Conservation (phyloP, 2,797 vertebrate genomes). For the Brotula barbata region DNA sequence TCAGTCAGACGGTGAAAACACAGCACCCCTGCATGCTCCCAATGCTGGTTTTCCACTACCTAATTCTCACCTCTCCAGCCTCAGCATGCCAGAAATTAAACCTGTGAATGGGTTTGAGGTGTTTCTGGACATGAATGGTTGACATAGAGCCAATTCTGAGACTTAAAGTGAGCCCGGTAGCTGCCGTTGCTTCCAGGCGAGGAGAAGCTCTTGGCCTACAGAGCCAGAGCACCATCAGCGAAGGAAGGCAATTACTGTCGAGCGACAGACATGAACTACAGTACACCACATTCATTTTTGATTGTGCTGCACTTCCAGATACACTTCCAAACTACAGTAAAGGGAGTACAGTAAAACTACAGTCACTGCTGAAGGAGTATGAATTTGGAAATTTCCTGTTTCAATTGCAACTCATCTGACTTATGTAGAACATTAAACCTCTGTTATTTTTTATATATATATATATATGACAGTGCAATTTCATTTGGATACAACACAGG, state of each 20-base stretch:
- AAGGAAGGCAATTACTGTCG: background rate
- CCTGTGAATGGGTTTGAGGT: background rate
- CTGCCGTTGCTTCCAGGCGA: background rate
- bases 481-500: too few species aligned
- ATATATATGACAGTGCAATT: too few species aligned
- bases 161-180: background rate
- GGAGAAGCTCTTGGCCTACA: background rate
- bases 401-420: too few species aligned
- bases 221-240: background rate
- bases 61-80: background rate
- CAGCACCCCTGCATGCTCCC: background rate
- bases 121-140: background rate
- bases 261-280: background rate
- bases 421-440: too few species aligned
- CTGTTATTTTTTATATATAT: too few species aligned
- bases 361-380: too few species aligned
- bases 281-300: background rate
- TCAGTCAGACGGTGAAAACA: slow-evolving; percentile 2
- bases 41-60: background rate
- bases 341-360: too few species aligned
- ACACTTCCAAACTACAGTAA: too few species aligned
- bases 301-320: background rate
- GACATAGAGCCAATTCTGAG: background rate
- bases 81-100: background rate
- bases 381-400: too few species aligned